Evolutionary conservation across 2,113 vertebrate genomes (phyloP), one percentile per base, ranked within the genome.

Genomic region (Cnemophilus loriae): DNA sequence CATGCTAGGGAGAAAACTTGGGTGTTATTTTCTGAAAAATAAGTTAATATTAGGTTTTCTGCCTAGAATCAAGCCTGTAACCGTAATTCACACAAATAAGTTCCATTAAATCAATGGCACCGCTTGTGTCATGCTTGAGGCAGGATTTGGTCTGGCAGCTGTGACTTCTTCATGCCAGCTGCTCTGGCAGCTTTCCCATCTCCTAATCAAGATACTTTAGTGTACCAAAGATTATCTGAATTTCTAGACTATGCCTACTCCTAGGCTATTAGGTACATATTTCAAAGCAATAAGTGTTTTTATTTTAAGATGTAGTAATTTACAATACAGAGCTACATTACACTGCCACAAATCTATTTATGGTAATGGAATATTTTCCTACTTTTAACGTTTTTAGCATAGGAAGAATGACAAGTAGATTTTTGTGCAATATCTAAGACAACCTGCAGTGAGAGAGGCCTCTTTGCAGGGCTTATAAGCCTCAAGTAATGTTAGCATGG

Each of bases 21-120:
- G 84, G 79, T 95, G 96, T 90, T 78, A 91, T 91, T 96, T 94
- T 89, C 92, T 94, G 59, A 96, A 96, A 96, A 96, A 92, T 47
- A 85, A 79, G 21, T 74, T 81, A 89, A 56, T 82, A 59, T 71
- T n/a, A 97, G 75, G 87, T 97, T 94, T 97, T 94, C 91, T 96
- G 63, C 69, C 86, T 57, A 87, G 73, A 87, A 39, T 47, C 42
- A 71, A 87, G 47, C 79, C 90, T 0, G 2, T 63, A 67, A 85
- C 60, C 0, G 0, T 78, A 83, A 88, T 76, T 65, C 47, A 83
- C 32, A 74, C 64, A 86, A 91, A 55, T 71, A 77, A 91, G 55
- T 80, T 88, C 91, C 67, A 83, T 80, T 85, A 65, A 83, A 83
- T 94, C 92, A 79, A 35, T 57, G 55, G 75, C 71, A 74, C 33